These are phyloP conservation scores for Dysdera silvatica DNA, from an alignment of 1,140 invertebrate species.

Conservation along the genomic window DNA sequence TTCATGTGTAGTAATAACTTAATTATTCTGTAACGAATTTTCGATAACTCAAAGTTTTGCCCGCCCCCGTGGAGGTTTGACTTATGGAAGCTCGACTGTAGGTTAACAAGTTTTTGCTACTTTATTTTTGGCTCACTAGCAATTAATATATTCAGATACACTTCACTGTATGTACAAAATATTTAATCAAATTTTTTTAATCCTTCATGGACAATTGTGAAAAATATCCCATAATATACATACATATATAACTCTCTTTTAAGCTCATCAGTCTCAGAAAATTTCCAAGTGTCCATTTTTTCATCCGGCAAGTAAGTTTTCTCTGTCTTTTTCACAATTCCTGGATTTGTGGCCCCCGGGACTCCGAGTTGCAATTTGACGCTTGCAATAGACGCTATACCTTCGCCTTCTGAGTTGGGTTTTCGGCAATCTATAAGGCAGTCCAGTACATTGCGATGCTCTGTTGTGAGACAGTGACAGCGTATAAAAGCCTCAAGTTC, in stretches of 20 bases:
- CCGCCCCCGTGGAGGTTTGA: not conserved
- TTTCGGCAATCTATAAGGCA: slow-evolving; percentile 71
- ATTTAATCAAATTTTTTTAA: not conserved
- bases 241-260: slow-evolving; percentile 8
- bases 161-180: not conserved
- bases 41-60: too few relatives aligned
- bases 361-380: slow-evolving; percentile 13
- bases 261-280: not conserved
- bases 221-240: not conserved
- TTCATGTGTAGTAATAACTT: too few relatives aligned
- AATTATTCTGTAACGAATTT: too few relatives aligned
- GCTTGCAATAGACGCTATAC: slow-evolving; percentile 12
- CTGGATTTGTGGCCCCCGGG: not conserved
- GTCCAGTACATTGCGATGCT: slow-evolving; percentile 69
- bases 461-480: slow-evolving; percentile 59
- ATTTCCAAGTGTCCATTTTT: not conserved
- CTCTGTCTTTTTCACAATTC: not conserved
- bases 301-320: slow-evolving; percentile 4
- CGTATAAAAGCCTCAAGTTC: slow-evolving; percentile 78
- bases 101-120: not conserved
- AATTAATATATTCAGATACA: not conserved
- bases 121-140: not conserved
- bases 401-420: slow-evolving; percentile 29
- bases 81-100: not conserved
- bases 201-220: not conserved